A percentile compares a stretch with the other conserved stretches of the same genome.
phyloP scores from a whole-genome alignment of 2,113 vertebrate genomes.

The Lagopus leucura region DNA sequence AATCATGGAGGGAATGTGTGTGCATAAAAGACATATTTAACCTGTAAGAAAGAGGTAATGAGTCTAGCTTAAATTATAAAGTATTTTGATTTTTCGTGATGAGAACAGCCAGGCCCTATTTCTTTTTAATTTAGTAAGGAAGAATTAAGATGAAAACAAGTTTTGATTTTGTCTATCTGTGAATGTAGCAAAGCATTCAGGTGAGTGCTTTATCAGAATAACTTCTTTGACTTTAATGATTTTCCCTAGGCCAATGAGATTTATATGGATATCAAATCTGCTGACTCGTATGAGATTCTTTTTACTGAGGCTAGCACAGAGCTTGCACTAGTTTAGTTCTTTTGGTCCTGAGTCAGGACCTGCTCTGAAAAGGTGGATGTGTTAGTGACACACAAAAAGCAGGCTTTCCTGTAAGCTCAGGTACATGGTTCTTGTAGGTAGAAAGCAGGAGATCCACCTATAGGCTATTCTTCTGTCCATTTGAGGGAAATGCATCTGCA shows the following conservation, averaged over 20 bases:
- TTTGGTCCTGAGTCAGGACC: background rate
- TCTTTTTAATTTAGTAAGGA: background rate
- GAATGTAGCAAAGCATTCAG: background rate
- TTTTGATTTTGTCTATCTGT: background rate
- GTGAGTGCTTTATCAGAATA: background rate
- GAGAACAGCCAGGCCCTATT: background rate
- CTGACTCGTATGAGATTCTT: background rate
- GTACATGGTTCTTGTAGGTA: background rate
- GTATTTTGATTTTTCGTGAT: background rate
- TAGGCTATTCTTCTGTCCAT: background rate
- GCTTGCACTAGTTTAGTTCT: background rate
- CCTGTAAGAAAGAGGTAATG: background rate
- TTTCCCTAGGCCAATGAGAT: background rate
- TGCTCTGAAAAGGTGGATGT: background rate
- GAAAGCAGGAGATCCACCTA: background rate
- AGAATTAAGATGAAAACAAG: background rate
- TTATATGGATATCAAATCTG: background rate
- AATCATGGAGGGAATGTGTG: background rate
- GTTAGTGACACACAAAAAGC: background rate
- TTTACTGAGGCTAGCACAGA: background rate
- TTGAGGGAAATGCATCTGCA: background rate
- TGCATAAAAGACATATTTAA: background rate
- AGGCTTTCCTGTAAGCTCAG: background rate
- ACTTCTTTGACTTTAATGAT: background rate
- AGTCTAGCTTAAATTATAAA: background rate